Conservation (phyloP, 2,888 invertebrate genomes). For the Diaprepes abbreviatus region DNA sequence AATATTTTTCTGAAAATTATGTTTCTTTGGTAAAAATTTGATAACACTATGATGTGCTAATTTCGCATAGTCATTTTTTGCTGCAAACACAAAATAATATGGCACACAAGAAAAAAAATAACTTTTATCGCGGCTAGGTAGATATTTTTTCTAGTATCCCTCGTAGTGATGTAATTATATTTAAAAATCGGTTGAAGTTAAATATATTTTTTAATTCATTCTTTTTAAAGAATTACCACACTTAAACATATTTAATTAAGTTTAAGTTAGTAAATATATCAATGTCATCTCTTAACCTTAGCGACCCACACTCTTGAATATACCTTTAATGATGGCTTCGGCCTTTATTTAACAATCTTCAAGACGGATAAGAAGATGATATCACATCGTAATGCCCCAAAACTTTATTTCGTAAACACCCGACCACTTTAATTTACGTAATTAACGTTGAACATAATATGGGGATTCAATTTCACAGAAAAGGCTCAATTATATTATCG, state of each 20-base stretch:
- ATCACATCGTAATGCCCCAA: slow-evolving; percentile 17
- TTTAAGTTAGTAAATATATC: slow-evolving; percentile 20
- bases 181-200: too few species aligned
- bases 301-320: slow-evolving; percentile 8
- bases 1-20: too few species aligned
- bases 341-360: slow-evolving; percentile 26
- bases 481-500: slow-evolving; percentile 29
- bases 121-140: too few species aligned
- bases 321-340: slow-evolving; percentile 25
- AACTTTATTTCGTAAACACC: slow-evolving; percentile 49
- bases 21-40: too few species aligned
- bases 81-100: too few species aligned
- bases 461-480: slow-evolving; percentile 47
- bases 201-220: too few species aligned
- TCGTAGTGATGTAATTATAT: too few species aligned
- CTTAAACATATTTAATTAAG: slow-evolving; percentile 12
- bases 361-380: slow-evolving; percentile 30
- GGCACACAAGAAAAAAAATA: too few species aligned
- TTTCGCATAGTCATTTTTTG: too few species aligned
- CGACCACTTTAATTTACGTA: slow-evolving; percentile 50
- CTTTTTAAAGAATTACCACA: too few species aligned
- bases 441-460: slow-evolving; percentile 48
- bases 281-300: slow-evolving; percentile 37
- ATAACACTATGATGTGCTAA: too few species aligned
- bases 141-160: too few species aligned